Conservation (phyloP, 2,888 invertebrate species). For the Scaptomyza flava region DNA sequence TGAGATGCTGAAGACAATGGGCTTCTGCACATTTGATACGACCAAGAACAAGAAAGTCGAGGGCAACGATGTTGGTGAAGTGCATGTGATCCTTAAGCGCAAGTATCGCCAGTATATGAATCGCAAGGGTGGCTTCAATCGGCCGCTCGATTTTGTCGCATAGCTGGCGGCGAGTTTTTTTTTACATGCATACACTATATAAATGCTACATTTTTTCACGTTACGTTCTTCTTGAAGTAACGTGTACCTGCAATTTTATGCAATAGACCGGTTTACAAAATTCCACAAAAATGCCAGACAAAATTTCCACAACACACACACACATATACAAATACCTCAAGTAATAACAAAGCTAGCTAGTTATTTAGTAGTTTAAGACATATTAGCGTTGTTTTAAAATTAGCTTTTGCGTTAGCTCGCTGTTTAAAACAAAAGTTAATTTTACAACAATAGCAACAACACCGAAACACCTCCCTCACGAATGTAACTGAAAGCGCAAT, state of each 20-base stretch:
- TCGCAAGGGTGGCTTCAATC: conserved; percentile 98
- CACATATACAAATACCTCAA: conserved; percentile 62
- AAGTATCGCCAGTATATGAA: conserved; percentile 99
- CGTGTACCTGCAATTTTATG: conserved; percentile 84
- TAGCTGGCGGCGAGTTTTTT: conserved; percentile 82
- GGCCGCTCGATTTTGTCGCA: conserved; percentile 98
- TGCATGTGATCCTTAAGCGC: conserved; percentile 97
- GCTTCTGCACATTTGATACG: conserved; percentile 97
- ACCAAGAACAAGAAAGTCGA: conserved; percentile 98
- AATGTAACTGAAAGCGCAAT: conserved; percentile 66
- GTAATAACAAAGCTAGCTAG: conserved; percentile 54
- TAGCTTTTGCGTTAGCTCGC: conserved; percentile 48
- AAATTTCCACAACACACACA: conserved; percentile 80
- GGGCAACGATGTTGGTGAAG: conserved; percentile 96
- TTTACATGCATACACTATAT: conserved; percentile 13
- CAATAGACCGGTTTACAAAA: conserved; percentile 85
- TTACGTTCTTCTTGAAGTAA: conserved; percentile 60
- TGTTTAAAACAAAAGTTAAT: conserved; percentile 55
- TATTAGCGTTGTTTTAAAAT: conserved; percentile 67
- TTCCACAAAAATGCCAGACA: conserved; percentile 71
- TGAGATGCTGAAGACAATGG: conserved; percentile 98
- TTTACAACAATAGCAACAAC: conserved; percentile 67
- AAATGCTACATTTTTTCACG: conserved; percentile 67
- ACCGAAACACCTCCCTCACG: conserved; percentile 48
- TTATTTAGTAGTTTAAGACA: conserved; percentile 75